A percentile compares a stretch with the other conserved stretches of the same genome.
These are phyloP conservation scores for Enteromius mattozi DNA, from an alignment of 2,797 vertebrate genomes.

Conservation along the genomic window DNA sequence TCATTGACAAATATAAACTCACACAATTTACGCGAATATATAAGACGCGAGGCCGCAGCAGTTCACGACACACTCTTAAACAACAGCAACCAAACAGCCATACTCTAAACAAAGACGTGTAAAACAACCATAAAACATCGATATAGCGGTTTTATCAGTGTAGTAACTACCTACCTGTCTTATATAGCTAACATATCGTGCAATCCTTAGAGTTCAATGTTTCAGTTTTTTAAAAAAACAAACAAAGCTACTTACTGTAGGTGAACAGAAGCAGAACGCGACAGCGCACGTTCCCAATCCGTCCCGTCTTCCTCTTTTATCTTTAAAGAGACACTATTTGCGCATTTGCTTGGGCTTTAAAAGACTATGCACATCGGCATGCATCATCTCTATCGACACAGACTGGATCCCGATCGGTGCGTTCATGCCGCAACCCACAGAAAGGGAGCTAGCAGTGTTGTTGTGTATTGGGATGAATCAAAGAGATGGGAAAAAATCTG, in stretches of 20 bases:
- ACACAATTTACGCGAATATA: background rate
- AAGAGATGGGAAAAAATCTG: conserved; percentile 45
- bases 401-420: background rate
- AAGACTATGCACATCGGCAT: background rate
- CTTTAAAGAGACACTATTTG: conserved; percentile 1
- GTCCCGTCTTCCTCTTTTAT: conserved; percentile 8
- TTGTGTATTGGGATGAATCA: conserved; percentile 42
- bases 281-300: conserved; percentile 29
- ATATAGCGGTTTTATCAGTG: background rate
- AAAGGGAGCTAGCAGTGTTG: conserved; percentile 37
- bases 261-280: conserved; percentile 44
- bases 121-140: conserved; percentile 6
- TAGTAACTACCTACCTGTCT: background rate
- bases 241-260: conserved; percentile 59
- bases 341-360: background rate
- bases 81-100: conserved; percentile 9
- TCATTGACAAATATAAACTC: background rate
- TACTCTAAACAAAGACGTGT: conserved; percentile 3
- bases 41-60: conserved; percentile 23
- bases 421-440: background rate
- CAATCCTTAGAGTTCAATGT: background rate
- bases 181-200: background rate
- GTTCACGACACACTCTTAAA: conserved; percentile 2
- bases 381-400: conserved; percentile 19
- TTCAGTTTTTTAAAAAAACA: background rate